These are phyloP conservation scores for Aurelia sp. DNA, from an alignment of 30 jellyfish, hydroid and myxozoan species.

Conservation along the genomic window DNA sequence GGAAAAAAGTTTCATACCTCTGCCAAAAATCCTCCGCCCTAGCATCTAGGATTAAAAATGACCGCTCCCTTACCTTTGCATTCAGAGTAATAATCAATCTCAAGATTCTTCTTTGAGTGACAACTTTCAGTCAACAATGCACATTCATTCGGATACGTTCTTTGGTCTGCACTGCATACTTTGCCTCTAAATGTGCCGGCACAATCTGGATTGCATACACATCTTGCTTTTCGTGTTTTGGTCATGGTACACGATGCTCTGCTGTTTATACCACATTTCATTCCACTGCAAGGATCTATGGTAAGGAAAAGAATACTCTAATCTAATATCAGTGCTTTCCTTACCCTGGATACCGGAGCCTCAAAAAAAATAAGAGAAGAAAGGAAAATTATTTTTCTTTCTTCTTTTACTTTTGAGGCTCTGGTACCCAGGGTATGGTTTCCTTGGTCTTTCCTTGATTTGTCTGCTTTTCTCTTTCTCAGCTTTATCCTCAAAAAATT, in stretches of 20 bases:
- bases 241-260: conserved; percentile 37
- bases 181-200: conserved; percentile 20
- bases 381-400: too few relatives aligned
- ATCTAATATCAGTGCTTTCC: too few relatives aligned
- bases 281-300: conserved; percentile 67
- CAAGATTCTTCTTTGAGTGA: conserved; percentile 23
- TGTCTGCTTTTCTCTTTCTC: too few relatives aligned
- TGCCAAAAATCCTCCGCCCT: too few relatives aligned
- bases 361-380: too few relatives aligned
- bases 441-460: too few relatives aligned
- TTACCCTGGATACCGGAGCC: too few relatives aligned
- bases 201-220: conserved; percentile 78
- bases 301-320: not conserved
- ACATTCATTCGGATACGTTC: conserved; percentile 65
- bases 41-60: too few relatives aligned
- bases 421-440: too few relatives aligned
- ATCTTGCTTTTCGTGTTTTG: conserved; percentile 38
- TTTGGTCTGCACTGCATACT: conserved; percentile 78
- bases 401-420: too few relatives aligned
- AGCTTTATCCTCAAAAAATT: too few relatives aligned
- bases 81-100: conserved; percentile 53
- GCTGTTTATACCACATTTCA: conserved; percentile 44
- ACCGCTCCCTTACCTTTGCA: conserved; percentile 82
- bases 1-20: too few relatives aligned
- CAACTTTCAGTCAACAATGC: conserved; percentile 59